Conservation (phyloP, 2,888 invertebrate species). For the Polyommatus iphigenia region DNA sequence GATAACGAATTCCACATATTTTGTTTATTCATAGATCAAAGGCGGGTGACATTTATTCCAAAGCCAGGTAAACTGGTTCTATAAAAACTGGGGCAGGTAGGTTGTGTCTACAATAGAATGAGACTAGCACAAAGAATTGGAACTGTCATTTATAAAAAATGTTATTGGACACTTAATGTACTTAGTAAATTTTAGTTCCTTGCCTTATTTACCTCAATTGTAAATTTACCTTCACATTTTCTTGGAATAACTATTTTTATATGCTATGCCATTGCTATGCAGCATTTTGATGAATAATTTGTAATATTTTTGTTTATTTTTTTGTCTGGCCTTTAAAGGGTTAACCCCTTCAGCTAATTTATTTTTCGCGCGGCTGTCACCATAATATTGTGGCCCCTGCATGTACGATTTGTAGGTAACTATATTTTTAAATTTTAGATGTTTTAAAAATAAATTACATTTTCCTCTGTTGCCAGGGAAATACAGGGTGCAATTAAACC, state of each 20-base stretch:
- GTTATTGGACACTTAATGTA: not conserved
- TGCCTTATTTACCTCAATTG: not conserved
- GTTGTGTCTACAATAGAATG: not conserved
- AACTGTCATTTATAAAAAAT: not conserved
- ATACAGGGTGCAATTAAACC: too few species aligned
- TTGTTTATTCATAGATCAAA: not conserved
- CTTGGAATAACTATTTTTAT: too few species aligned
- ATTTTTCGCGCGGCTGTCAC: not conserved
- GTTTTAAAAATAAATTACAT: not conserved
- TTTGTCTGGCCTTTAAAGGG: not conserved
- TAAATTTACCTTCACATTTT: not conserved
- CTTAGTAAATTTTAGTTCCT: not conserved
- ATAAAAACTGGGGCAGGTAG: not conserved
- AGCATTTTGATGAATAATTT: too few species aligned
- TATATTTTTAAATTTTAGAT: not conserved
- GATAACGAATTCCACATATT: constrained; percentile 26
- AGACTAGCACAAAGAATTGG: not conserved
- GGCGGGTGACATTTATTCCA: not conserved
- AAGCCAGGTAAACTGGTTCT: constrained; percentile 12
- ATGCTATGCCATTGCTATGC: too few species aligned
- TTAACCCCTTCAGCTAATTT: not conserved
- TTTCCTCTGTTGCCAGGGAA: not conserved
- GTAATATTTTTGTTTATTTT: too few species aligned
- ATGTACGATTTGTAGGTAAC: not conserved
- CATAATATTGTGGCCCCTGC: not conserved